Evolutionary conservation across 2,888 invertebrate genomes (phyloP).

Genomic region (Sphecodes monilicornis): DNA sequence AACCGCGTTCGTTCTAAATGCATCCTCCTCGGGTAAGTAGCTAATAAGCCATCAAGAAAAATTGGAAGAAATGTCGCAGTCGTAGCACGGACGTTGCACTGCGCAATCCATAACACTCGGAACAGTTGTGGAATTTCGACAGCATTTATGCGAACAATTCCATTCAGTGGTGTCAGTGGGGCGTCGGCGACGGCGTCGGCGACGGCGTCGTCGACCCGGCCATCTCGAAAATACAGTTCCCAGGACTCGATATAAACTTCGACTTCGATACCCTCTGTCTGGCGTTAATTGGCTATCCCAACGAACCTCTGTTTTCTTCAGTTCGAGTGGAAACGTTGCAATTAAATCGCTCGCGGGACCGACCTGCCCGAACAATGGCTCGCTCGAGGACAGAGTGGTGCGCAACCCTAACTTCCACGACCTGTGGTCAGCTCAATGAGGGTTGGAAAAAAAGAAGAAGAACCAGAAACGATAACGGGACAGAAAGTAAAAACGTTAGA

Average conservation of each 20-base stretch:
- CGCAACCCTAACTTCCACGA: neutral
- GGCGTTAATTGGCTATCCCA: slow-evolving; percentile 26
- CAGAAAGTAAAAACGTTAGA: no score
- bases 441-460: neutral
- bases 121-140: neutral
- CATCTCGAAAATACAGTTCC: slow-evolving; percentile 15
- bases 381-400: neutral
- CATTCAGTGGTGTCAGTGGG: neutral
- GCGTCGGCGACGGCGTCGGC: neutral
- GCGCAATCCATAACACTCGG: neutral
- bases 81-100: no score
- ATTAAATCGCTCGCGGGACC: slow-evolving; percentile 21
- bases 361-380: slow-evolving; percentile 4
- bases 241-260: slow-evolving; percentile 17
- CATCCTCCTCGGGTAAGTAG: no score
- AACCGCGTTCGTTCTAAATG: no score
- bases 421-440: neutral
- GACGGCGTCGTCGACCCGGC: neutral
- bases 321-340: slow-evolving; percentile 23
- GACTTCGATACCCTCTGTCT: slow-evolving; percentile 17
- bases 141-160: neutral
- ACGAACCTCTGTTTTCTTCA: slow-evolving; percentile 31
- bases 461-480: neutral
- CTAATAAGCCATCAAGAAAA: no score
- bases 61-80: neutral